Evolutionary conservation across 1,140 invertebrate species (phyloP), one percentile per base, ranked within the genome.

Genomic region (Drosophila nigrodunni): DNA sequence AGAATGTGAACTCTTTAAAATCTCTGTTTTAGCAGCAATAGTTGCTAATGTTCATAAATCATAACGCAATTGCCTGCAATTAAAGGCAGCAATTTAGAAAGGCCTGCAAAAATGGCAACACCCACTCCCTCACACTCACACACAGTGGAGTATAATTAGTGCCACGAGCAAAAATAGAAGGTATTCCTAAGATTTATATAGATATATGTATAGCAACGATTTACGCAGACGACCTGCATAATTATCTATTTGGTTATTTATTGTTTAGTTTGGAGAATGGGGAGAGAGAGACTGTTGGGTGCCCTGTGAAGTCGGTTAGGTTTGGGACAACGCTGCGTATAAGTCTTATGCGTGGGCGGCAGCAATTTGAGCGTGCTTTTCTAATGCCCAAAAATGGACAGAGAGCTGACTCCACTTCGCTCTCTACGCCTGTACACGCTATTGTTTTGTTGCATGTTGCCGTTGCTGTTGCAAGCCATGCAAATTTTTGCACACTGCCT

Each of bases 201-300:
- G 4, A 2, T 15, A n/a, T 30, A 35, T 50, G 18, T 13, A 18
- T 58, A 37, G 41, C 10, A 21, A 37, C 39, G 39, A 41, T 61
- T 11, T 11, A 34, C 18, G 47, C 18, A 44, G 64, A 77, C 71
- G 43, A 78, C 72, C 70, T 74, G 85, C 85, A 88, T 88, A 88
- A 88, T 88, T 88, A 88, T 87, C 85, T 88, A 66, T 43, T 69
- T 72, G 66, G 83, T 88, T 83, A 88, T 88, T 88, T 88, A 88
- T 89, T 74, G 80, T 74, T 0, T 30, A 30, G 25, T 2, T 4
- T 30, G 3, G 25, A 30, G 25, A 30, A 4, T 30, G 25, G 4
- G 25, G 25, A 30, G 25, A 5, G 25, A 6, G 0, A 30, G 25
- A 30, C 25, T 30, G 69, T 70, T 75, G 69, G 74, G 34, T 18